Evolutionary conservation across 2,113 vertebrate genomes (phyloP).

Genomic region (Charina bottae): DNA sequence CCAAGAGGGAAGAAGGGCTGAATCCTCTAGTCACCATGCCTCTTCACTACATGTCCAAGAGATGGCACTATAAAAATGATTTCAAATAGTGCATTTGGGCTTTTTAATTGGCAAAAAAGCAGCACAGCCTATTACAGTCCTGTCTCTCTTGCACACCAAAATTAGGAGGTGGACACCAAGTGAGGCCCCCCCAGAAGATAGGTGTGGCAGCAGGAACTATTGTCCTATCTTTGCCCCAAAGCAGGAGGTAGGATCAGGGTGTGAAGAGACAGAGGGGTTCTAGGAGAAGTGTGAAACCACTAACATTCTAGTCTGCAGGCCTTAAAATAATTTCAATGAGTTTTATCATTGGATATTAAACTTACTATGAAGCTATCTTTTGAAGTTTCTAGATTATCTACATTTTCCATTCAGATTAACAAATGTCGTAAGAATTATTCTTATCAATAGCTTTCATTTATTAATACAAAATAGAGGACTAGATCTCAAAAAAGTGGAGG

Average conservation of each 20-base stretch:
- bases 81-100: neutral
- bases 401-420: neutral
- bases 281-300: neutral
- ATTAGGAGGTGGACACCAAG: neutral
- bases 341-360: neutral
- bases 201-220: neutral
- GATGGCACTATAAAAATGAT: neutral
- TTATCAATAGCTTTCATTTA: conserved; percentile 52
- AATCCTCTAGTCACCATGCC: neutral
- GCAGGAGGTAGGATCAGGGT: neutral
- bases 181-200: neutral
- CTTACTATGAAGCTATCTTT: neutral
- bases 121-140: neutral
- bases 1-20: neutral
- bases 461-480: conserved; percentile 73
- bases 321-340: neutral
- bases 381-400: neutral
- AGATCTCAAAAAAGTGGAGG: conserved; percentile 14
- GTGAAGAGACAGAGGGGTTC: neutral
- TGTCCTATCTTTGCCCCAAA: neutral
- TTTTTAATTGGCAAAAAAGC: neutral
- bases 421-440: neutral
- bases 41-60: neutral
- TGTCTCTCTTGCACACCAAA: neutral
- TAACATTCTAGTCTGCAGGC: neutral